Evolutionary conservation across 2,797 vertebrate species (phyloP), one percentile per base, ranked within the genome.

Genomic region (Gephyroberyx darwinii): DNA sequence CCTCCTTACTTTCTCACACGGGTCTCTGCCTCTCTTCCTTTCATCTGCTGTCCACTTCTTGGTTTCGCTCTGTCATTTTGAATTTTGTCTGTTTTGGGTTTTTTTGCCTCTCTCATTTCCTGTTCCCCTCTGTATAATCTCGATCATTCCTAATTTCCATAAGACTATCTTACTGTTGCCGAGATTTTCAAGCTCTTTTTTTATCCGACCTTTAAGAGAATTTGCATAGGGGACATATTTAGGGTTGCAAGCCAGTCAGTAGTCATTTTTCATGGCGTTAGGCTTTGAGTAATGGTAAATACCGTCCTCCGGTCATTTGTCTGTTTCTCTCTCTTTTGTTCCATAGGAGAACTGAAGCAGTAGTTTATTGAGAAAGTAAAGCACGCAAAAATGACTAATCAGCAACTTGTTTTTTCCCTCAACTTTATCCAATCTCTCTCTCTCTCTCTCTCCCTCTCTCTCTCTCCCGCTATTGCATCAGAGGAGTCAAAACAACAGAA

Each of bases 211-310:
- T 95, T 94, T 94, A 93, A 77, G 84, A 86, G 86, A 92, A 94
- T 92, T 91, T 93, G 93, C 93, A 92, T 92, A 86, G 88, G 86
- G 91, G 88, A 91, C 91, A 92, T 91, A 92, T 94, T 93, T 93
- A 85, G 88, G 87, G 90, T 90, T 91, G 87, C 81, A 74, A 90
- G 82, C 71, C 88, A 91, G 90, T 90, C 90, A 87, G 87, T 82
- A 73, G 85, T 91, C 86, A 92, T 95, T 94, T 93, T 91, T 94
- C 92, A 93, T 83, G 88, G 79, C 65, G 56, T 92, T 90, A 84
- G 90, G 85, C 85, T 85, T 83, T 92, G 92, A 94, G 88, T 92
- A 93, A 94, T 93, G 91, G 87, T 91, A 88, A 92, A 93, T 91
- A 82, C 84, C 84, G 86, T 85, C 81, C 77, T 78, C 56, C 84